These are phyloP conservation scores for Casuarius casuarius DNA, from an alignment of 2,113 vertebrate species.

Conservation along the genomic window DNA sequence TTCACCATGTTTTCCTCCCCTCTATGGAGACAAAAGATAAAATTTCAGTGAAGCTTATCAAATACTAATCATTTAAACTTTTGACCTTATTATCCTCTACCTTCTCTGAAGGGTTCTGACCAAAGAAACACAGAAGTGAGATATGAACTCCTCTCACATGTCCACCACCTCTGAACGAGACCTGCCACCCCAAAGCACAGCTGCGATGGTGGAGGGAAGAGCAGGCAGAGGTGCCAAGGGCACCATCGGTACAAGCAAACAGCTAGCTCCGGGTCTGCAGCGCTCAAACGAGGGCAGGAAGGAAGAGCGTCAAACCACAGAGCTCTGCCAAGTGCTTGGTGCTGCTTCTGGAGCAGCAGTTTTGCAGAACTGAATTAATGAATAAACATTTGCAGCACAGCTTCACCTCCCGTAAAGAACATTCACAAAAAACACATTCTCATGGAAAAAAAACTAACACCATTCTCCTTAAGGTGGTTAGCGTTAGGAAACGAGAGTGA, in stretches of 20 bases:
- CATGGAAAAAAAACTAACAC: not conserved
- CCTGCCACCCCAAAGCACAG: not conserved
- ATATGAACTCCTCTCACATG: not conserved
- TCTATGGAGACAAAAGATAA: not conserved
- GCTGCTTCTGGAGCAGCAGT: not conserved
- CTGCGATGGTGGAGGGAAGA: fast-evolving
- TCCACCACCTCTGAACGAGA: not conserved
- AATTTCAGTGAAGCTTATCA: not conserved
- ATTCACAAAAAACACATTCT: not conserved
- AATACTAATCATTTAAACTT: not conserved
- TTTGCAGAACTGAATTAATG: not conserved
- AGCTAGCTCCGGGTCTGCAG: not conserved
- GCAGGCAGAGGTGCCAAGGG: not conserved
- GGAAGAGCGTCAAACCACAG: conserved; percentile 16
- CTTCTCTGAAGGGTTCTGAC: fast-evolving
- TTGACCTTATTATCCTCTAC: not conserved
- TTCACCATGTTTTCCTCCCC: not conserved
- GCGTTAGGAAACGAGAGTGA: not conserved
- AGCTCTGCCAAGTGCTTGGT: not conserved
- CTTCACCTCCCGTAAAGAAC: not conserved
- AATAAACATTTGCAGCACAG: not conserved
- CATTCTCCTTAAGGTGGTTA: not conserved
- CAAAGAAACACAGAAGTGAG: fast-evolving
- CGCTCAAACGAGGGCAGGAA: conserved; percentile 21
- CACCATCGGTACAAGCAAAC: fast-evolving